Evolutionary conservation across 2,113 vertebrate genomes (phyloP).

Genomic region (Scophthalmus maximus): DNA sequence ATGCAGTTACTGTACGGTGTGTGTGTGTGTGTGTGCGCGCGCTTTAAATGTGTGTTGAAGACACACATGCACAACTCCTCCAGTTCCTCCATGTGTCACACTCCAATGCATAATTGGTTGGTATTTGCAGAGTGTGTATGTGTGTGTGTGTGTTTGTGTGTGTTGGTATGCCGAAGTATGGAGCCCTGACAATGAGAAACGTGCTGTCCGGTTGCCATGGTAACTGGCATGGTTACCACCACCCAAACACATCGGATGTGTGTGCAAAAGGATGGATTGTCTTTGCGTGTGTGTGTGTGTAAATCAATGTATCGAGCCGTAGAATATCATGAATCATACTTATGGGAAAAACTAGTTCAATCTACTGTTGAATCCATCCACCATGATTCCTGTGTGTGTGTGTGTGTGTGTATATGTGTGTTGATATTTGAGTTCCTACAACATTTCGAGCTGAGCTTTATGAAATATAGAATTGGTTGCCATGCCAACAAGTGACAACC

Average conservation of each 20-base stretch:
- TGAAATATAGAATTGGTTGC: conserved; percentile 63
- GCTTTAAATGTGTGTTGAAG: not conserved
- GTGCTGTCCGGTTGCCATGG: conserved; percentile 80
- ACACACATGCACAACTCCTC: not conserved
- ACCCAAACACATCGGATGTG: conserved; percentile 68
- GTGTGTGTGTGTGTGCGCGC: conserved; percentile 9
- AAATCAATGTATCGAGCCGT: conserved; percentile 19
- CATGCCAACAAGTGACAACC: conserved; percentile 64
- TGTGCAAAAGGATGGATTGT: conserved; percentile 18
- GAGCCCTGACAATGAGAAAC: conserved; percentile 72
- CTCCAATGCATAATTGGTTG: conserved; percentile 13
- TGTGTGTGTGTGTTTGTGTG: conserved; percentile 18
- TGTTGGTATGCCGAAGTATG: conserved; percentile 66
- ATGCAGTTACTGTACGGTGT: not conserved
- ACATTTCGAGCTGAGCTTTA: conserved; percentile 32
- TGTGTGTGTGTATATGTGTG: conserved; percentile 6
- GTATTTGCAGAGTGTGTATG: conserved; percentile 9
- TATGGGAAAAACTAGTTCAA: not conserved
- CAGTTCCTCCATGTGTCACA: not conserved
- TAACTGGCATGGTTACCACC: conserved; percentile 79
- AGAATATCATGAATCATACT: conserved; percentile 15
- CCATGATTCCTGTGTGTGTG: not conserved
- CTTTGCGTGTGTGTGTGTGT: conserved; percentile 18
- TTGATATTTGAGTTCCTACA: conserved; percentile 38
- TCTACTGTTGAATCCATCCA: conserved; percentile 2